Base-by-base conservation (phyloP, 2,797 vertebrate genomes). In the Holocentrus rufus region DNA sequence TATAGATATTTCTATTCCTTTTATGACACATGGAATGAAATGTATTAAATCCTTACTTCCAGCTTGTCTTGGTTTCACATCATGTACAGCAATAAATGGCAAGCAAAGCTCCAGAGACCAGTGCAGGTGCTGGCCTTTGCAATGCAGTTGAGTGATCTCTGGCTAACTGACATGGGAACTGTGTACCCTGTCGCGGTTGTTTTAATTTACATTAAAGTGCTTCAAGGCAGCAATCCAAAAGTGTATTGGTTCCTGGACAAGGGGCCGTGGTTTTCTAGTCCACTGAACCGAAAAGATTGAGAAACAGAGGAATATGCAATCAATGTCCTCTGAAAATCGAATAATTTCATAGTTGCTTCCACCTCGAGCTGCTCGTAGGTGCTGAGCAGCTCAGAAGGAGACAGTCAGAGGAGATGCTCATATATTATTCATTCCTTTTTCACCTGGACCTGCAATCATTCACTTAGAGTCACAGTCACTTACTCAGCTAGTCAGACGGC, bases 351-450 rank as follows among this genome's bases (percentile, higher is more conserved):
- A 69, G 53, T 74, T 59, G 65, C 69, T 78, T 83, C 75, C 10
- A 42, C 67, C 44, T 75, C 7, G 44, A 75, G 65, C 70, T 55
- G 67, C 46, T 77, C 64, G 22, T 30, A 39, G 68, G 66, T 65
- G 84, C 80, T 76, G 65, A 74, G 72, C 64, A 71, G 73, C 57
- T 77, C 74, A 86, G 47, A 50, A 20, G 64, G 52, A 61, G 65
- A 74, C 63, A 56, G 65, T 64, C 71, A 70, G 64, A 34, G n/a
- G 8, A 49, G 62, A 5, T 44, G 42, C 4, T 76, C 79, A 81
- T 83, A 75, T 65, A 80, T 87, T 86, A 84, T 86, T 85, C 76
- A 88, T 86, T 55, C 53, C 49, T 56, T 31, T 66, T 74, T 74
- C 56, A 81, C 52, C 59, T 69, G 52, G 4, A 68, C 59, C 62